These are phyloP conservation scores for Poicephalus meyeri DNA, from an alignment of 2,113 vertebrate species.

Conservation along the genomic window DNA sequence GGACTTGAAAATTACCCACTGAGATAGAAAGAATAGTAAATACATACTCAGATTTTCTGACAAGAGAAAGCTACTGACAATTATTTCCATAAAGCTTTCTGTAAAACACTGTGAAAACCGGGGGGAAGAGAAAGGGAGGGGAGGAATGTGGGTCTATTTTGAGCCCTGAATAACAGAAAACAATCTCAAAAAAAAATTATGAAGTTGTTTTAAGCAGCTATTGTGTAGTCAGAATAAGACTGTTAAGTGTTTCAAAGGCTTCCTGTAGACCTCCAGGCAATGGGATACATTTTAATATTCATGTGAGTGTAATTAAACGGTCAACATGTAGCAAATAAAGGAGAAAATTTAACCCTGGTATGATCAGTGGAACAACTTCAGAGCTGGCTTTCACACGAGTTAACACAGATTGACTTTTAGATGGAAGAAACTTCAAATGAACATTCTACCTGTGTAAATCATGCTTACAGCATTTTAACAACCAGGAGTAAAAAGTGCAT, in stretches of 20 bases:
- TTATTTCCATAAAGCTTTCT: background rate
- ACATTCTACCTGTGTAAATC: background rate
- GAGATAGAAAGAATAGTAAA: background rate
- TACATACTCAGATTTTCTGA: background rate
- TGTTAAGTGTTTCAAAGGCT: background rate
- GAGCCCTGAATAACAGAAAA: background rate
- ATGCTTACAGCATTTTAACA: background rate
- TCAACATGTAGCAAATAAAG: background rate
- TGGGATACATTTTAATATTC: background rate
- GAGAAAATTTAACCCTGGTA: background rate
- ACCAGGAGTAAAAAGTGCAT: background rate
- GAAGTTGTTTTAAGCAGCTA: background rate
- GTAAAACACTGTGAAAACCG: background rate
- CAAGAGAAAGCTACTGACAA: background rate
- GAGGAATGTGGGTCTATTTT: background rate
- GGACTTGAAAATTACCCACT: background rate
- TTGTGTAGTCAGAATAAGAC: background rate
- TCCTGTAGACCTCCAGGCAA: background rate
- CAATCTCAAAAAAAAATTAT: background rate
- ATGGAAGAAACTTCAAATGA: background rate
- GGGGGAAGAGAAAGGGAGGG: accelerated
- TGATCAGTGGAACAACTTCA: background rate
- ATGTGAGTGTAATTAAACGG: background rate
- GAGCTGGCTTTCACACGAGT: background rate
- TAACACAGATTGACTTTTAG: background rate